phyloP scores from a whole-genome alignment of 2,888 invertebrate genomes.

The Cosmia trapezina region DNA sequence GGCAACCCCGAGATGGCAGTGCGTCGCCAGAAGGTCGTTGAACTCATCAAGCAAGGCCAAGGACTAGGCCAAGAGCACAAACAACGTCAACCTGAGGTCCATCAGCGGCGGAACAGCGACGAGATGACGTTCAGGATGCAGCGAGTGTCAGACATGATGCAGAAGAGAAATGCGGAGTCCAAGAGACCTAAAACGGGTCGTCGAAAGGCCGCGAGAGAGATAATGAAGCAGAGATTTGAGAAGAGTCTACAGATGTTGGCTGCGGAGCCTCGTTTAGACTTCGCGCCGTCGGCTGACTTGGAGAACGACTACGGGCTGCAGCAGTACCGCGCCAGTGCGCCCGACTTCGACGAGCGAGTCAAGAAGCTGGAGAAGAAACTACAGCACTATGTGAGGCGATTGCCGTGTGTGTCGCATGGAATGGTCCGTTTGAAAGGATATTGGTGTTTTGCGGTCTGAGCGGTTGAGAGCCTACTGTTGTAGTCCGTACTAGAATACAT shows the following conservation, averaged over 20 bases:
- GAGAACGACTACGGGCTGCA: conserved; percentile 95
- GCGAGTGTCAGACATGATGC: conserved; percentile 93
- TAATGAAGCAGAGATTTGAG: conserved; percentile 95
- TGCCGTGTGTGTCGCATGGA: conserved; percentile 81
- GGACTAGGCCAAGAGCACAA: conserved; percentile 71
- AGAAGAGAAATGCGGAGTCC: conserved; percentile 91
- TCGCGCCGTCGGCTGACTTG: conserved; percentile 92
- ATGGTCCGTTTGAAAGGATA: conserved; percentile 57
- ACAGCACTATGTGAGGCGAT: conserved; percentile 87
- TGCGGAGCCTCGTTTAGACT: conserved; percentile 92
- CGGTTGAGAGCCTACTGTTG: conserved; percentile 47
- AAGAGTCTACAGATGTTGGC: conserved; percentile 96
- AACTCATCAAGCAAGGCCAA: conserved; percentile 73
- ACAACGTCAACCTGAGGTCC: conserved; percentile 62
- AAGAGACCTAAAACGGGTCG: conserved; percentile 77
- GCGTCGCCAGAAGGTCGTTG: conserved; percentile 80
- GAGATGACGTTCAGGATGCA: conserved; percentile 92
- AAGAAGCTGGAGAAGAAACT: conserved; percentile 92
- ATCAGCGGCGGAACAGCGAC: conserved; percentile 75
- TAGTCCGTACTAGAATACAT: not conserved
- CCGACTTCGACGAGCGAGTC: conserved; percentile 95
- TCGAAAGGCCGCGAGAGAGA: conserved; percentile 88
- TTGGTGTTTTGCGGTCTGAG: conserved; percentile 39
- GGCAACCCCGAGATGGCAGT: conserved; percentile 81
- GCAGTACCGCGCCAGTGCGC: conserved; percentile 96